These are phyloP conservation scores for Xenopus borealis DNA, from an alignment of 2,113 vertebrate genomes.

Conservation along the genomic window DNA sequence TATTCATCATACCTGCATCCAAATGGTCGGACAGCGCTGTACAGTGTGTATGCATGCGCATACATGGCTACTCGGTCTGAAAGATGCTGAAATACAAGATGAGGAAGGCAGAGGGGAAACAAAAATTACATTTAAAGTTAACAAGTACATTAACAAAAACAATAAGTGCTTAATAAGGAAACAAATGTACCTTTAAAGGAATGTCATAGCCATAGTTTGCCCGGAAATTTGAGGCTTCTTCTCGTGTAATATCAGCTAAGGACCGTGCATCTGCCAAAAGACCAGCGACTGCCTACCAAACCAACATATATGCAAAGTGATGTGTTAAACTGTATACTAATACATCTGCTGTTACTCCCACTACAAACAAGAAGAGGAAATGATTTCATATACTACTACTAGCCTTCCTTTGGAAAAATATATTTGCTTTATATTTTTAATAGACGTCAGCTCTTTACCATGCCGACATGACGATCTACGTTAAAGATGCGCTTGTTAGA, in stretches of 20 bases:
- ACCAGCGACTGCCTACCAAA: constrained; percentile 84
- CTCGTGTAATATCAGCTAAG: constrained; percentile 89
- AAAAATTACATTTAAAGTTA: background rate
- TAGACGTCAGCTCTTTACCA: constrained; percentile 69
- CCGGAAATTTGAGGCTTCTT: constrained; percentile 95
- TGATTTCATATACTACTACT: too few relatives aligned
- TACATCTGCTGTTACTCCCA: too few relatives aligned
- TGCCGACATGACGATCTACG: constrained; percentile 93
- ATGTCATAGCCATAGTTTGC: constrained; percentile 95
- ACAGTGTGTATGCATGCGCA: constrained; percentile 94
- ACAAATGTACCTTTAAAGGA: constrained; percentile 81
- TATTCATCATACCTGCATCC: constrained; percentile 84
- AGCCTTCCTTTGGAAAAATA: too few relatives aligned
- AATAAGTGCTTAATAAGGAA: too few relatives aligned
- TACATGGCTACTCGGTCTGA: constrained; percentile 98
- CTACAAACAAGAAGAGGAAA: too few relatives aligned
- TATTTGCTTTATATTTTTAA: too few relatives aligned
- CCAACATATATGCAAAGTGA: background rate
- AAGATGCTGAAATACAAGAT: constrained; percentile 72
- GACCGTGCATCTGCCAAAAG: constrained; percentile 93
- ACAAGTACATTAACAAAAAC: constrained; percentile 4
- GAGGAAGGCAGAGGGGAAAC: constrained; percentile 4
- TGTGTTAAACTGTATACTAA: too few relatives aligned
- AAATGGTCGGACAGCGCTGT: constrained; percentile 95
- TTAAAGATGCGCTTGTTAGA: constrained; percentile 98